Conservation (phyloP, 1,140 invertebrate species). For the Heliconius hermathena region DNA sequence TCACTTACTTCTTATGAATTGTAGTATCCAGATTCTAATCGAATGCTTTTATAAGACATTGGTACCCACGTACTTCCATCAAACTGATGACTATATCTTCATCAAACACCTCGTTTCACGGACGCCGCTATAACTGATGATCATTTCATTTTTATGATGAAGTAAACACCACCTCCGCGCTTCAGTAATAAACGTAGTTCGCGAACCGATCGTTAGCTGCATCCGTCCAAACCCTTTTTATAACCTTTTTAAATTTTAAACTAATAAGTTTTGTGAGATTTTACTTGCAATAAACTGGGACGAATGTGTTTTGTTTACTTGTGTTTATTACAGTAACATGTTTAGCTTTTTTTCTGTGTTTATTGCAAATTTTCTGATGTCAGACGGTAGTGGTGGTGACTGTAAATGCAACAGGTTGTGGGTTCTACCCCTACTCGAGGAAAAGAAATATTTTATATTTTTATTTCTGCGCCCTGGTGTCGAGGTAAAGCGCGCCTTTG, state of each 20-base stretch:
- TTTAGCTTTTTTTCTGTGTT: no score
- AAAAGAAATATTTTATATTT: no score
- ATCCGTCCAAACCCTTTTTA: neutral
- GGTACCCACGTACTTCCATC: neutral
- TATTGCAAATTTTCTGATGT: no score
- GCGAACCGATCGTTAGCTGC: neutral
- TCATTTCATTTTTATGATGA: slow-evolving; percentile 30
- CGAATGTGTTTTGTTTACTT: no score
- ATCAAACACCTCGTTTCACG: slow-evolving; percentile 29
- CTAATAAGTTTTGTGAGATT: neutral
- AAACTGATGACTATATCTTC: neutral
- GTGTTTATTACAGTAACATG: no score
- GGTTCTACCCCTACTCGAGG: no score
- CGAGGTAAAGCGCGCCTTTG: no score
- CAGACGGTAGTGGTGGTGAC: no score
- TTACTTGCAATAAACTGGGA: neutral
- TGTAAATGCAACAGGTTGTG: no score
- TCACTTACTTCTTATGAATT: neutral
- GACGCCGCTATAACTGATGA: slow-evolving; percentile 12
- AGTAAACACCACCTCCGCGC: slow-evolving; percentile 18
- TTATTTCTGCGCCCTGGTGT: no score
- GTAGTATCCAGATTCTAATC: neutral
- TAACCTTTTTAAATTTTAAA: neutral
- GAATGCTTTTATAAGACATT: neutral
- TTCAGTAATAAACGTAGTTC: slow-evolving; percentile 14